Conservation (phyloP, 2,888 invertebrate species). For the Andrena bicolor region DNA sequence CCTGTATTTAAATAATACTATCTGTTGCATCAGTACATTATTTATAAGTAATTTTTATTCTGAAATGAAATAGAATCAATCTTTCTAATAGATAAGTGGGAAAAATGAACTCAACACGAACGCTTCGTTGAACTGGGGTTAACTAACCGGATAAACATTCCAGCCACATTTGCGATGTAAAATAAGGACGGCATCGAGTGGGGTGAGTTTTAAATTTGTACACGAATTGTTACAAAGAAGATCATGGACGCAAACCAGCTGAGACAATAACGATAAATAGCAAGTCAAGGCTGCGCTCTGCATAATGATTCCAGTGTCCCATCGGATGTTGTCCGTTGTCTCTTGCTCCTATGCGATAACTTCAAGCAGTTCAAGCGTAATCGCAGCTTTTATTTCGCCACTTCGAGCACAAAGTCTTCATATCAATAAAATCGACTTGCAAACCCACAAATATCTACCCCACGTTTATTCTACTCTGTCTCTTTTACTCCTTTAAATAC, state of each 20-base stretch:
- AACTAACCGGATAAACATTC: background rate
- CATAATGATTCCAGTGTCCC: constrained; percentile 32
- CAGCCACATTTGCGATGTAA: background rate
- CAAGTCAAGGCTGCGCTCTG: background rate
- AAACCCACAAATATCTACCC: background rate
- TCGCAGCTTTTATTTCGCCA: constrained; percentile 6
- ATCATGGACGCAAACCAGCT: constrained; percentile 6
- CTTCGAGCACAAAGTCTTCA: background rate
- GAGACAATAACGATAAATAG: constrained; percentile 7
- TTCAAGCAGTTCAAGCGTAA: background rate
- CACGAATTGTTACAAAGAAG: background rate
- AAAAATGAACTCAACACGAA: background rate
- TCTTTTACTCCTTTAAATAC: too few relatives aligned
- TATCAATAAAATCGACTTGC: background rate
- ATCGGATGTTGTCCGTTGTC: constrained; percentile 3
- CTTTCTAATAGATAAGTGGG: too few relatives aligned
- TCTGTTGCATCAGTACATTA: too few relatives aligned
- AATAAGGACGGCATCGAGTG: background rate
- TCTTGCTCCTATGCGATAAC: constrained; percentile 6
- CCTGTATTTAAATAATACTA: too few relatives aligned
- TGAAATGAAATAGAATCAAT: too few relatives aligned
- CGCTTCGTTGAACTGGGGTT: background rate
- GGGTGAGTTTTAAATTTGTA: background rate
- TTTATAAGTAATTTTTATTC: too few relatives aligned
- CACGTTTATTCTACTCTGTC: too few relatives aligned